Evolutionary conservation across 2,113 vertebrate species (phyloP), one percentile per base, ranked within the genome.

Genomic region (Alces alces): DNA sequence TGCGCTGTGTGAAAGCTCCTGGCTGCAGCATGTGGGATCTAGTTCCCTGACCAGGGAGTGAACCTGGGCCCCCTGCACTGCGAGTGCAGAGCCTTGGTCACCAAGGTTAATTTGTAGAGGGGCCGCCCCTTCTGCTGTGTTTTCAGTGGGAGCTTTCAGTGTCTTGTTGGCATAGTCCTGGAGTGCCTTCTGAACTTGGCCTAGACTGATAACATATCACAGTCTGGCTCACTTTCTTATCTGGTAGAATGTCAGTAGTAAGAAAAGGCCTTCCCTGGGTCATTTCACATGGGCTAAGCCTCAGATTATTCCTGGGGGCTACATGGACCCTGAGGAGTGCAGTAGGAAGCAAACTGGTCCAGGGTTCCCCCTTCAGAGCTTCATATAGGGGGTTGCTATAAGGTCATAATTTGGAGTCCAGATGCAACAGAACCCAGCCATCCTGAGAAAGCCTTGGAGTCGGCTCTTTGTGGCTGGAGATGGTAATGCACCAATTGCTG

Each of bases 401-500:
- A 80, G 28, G 45, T 3, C 16, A 3, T 33, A 33, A 33, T 33
- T 19, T 50, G 78, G 45, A 50, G 78, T 50, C 78, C 28, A 19
- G 45, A 33, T 19, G 28, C 9, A 0, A 21, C 28, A 80, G 78
- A 79, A 3, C 45, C 16, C 45, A 50, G 78, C 28, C 78, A 50
- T 21, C 78, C 78, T 6, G 16, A 80, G 73, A 47, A 11, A 19
- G 45, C 45, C 78, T 33, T 33, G 45, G 45, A 19, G 76, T 16
- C 2, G 7, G 7, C 43, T 30, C 7, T 47, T 30, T 0, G 3
- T 45, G 73, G 25, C 3, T 30, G 76, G 76, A 30, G 76, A 30
- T 1, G 15, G 76, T 10, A 3, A 47, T 3, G 43, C 2, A 0
- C 16, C 6, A 0, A 50, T 1, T 50, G 45, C 45, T 33, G 15